Base-by-base conservation (phyloP, 1,140 invertebrate genomes). In the Solenopsis invicta region DNA sequence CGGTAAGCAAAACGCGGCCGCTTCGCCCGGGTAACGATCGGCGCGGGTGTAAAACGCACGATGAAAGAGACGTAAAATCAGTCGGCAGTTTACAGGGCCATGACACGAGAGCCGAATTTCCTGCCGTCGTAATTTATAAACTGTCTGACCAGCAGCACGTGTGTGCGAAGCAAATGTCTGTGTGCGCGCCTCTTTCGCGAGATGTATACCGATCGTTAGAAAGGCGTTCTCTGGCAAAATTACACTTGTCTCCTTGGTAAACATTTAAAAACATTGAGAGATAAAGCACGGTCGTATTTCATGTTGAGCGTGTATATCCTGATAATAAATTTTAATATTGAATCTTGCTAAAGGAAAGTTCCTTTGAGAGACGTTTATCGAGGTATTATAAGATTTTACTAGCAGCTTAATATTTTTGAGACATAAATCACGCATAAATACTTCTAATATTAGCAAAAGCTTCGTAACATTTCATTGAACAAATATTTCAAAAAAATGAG, bases 81-180 rank as follows among this genome's bases (percentile, higher is more conserved):
- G 41, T 64, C 75, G 10, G 24, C 45, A 64, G 45, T 66, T 77
- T 78, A 59, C 52, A n/a, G 52, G 18, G 10, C 21, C 29, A 29
- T 2, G 41, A 62, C 37, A 45, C 54, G 6, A n/a, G 74, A 45
- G 41, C 1, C 54, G 24, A 77, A 64, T 59, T 64, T 77, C 24
- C 76, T 48, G 24, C 18, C 12, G 13, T 21, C 1, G 29, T 66
- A 78, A 77, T 21, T 64, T 78, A 78, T 29, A 62, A 77, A 77
- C 34, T 77, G 21, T 29, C 21, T 21, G 16, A 50, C 10, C 45
- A 13, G 16, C 59, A 34, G n/a, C n/a, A n/a, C n/a, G n/a, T 12
- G 45, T 54, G 71, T 54, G 52, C 24, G 72, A 59, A 56, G 24
- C 29, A 6, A 29, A 54, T 41, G 71, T 37, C 29, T 21, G 18